phyloP scores from a whole-genome alignment of 1,140 invertebrate species.

The Acromyrmex heyeri region DNA sequence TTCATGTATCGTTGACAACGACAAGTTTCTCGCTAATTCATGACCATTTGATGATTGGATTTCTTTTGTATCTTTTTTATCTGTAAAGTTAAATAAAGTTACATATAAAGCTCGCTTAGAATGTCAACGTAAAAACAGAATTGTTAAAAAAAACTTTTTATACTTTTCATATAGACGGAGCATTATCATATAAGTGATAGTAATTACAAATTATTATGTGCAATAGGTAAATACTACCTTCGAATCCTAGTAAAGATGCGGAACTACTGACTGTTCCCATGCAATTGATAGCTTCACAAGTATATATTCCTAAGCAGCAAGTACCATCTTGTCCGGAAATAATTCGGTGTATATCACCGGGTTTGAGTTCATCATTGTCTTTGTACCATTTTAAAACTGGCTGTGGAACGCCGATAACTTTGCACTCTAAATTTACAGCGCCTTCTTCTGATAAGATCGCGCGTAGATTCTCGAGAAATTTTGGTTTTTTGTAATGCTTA shows the following conservation, averaged over 20 bases:
- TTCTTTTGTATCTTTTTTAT: constrained; percentile 84
- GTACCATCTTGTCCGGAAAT: constrained; percentile 96
- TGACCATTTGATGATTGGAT: constrained; percentile 81
- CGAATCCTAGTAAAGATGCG: constrained; percentile 94
- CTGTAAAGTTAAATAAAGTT: constrained; percentile 37
- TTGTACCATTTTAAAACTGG: constrained; percentile 96
- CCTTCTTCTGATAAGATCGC: constrained; percentile 95
- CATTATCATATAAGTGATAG: neutral
- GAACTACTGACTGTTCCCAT: constrained; percentile 96
- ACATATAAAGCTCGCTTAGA: neutral
- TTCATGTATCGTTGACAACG: constrained; percentile 95
- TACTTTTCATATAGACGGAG: neutral
- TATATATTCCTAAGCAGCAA: constrained; percentile 96
- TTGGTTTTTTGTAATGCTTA: constrained; percentile 94
- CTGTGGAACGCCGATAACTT: constrained; percentile 97
- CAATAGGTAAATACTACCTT: constrained; percentile 87
- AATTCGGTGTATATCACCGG: constrained; percentile 96
- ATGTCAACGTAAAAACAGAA: neutral
- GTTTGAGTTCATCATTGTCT: constrained; percentile 95
- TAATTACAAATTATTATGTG: neutral
- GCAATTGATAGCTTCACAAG: constrained; percentile 96
- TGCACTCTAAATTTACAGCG: constrained; percentile 96
- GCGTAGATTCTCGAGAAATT: constrained; percentile 94
- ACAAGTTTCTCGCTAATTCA: constrained; percentile 91
- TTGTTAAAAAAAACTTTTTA: neutral